Conservation (phyloP, 2,888 invertebrate species). For the Osmoderma eremita region DNA sequence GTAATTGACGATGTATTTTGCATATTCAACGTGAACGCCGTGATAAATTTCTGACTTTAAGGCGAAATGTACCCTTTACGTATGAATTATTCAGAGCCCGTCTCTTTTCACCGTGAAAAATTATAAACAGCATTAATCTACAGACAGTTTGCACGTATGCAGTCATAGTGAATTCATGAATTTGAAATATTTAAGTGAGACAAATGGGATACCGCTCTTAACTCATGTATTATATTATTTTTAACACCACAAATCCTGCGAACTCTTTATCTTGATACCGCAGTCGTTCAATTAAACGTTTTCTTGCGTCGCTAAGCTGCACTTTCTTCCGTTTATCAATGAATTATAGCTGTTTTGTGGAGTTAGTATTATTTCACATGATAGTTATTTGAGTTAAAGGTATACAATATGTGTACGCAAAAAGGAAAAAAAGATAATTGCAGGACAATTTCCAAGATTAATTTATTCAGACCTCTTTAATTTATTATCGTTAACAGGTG, state of each 20-base stretch:
- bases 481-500: too few relatives aligned
- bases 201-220: conserved; percentile 5
- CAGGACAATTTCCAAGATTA: too few relatives aligned
- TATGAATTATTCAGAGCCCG: conserved; percentile 27
- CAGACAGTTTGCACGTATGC: not conserved
- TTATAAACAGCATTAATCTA: conserved; percentile 25
- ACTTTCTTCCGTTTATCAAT: too few relatives aligned
- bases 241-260: conserved; percentile 4
- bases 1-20: conserved; percentile 31
- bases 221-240: conserved; percentile 2
- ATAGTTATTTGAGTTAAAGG: too few relatives aligned
- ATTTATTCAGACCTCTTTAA: too few relatives aligned
- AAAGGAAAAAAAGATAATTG: too few relatives aligned
- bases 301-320: not conserved
- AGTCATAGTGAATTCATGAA: conserved; percentile 19
- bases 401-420: too few relatives aligned
- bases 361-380: too few relatives aligned
- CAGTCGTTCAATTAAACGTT: conserved; percentile 1
- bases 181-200: conserved; percentile 27
- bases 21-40: conserved; percentile 36
- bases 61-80: conserved; percentile 19
- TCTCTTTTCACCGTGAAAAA: conserved; percentile 11
- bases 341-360: too few relatives aligned
- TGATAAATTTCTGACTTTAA: conserved; percentile 36
- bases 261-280: not conserved